Evolutionary conservation across 2,797 vertebrate genomes (phyloP).

Genomic region (Gambelia wislizenii): DNA sequence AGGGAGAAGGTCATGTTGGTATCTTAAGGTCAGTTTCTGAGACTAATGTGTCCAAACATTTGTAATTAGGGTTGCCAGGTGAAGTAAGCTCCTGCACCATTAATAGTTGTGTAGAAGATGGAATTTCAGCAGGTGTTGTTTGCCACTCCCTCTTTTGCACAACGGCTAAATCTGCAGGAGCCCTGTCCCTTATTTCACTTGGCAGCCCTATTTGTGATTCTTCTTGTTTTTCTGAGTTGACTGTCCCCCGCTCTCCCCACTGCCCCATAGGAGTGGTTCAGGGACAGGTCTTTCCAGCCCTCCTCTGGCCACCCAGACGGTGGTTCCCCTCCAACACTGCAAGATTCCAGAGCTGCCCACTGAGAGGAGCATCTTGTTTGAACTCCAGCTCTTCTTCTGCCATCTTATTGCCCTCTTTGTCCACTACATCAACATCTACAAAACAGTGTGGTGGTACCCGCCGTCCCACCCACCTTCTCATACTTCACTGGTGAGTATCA

Average conservation of each 20-base stretch:
- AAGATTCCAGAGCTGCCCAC: constrained; percentile 96
- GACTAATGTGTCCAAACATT: not conserved
- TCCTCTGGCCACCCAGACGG: constrained; percentile 92
- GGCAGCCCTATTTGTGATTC: too few species aligned
- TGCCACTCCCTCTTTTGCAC: too few species aligned
- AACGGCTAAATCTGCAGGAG: too few species aligned
- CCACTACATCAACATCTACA: constrained; percentile 99
- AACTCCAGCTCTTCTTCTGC: constrained; percentile 96
- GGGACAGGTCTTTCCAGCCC: constrained; percentile 95
- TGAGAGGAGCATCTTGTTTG: constrained; percentile 92
- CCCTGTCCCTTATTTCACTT: too few species aligned
- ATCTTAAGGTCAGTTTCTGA: not conserved
- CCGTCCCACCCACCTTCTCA: constrained; percentile 95
- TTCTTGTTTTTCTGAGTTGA: not conserved
- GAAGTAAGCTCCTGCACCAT: too few species aligned
- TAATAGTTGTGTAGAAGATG: too few species aligned
- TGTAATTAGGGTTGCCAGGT: not conserved
- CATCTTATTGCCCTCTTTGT: constrained; percentile 96
- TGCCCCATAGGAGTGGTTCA: constrained; percentile 87
- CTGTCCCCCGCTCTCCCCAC: not conserved
- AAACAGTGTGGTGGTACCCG: constrained; percentile 99
- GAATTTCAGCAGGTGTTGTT: too few species aligned
- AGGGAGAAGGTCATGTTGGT: not conserved
- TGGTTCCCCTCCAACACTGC: constrained; percentile 94
- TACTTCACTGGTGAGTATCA: constrained; percentile 92